phyloP scores from a whole-genome alignment of 2,888 invertebrate genomes.

The Panzeria rudis region DNA sequence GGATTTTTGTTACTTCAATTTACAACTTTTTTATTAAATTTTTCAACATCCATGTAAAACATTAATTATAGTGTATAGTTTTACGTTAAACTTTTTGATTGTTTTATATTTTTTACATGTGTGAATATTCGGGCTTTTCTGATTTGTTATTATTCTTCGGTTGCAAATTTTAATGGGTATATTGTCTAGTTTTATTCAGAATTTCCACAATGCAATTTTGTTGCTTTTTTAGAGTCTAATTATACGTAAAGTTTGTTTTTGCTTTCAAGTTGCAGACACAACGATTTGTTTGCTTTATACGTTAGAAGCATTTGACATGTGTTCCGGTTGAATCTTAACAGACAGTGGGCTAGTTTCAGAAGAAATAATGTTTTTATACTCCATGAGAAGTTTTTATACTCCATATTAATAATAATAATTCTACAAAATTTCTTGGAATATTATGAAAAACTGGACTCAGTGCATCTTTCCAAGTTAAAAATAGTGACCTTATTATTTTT shows the following conservation, averaged over 20 bases:
- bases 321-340: conserved; percentile 49
- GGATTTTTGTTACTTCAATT: conserved; percentile 20
- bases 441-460: too few relatives aligned
- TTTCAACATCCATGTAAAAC: conserved; percentile 50
- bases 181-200: conserved; percentile 43
- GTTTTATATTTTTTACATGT: conserved; percentile 18
- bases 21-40: background rate
- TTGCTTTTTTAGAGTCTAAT: conserved; percentile 52
- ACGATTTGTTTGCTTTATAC: conserved; percentile 44
- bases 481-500: too few relatives aligned
- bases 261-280: conserved; percentile 36
- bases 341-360: conserved; percentile 16
- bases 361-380: background rate
- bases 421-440: too few relatives aligned
- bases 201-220: conserved; percentile 12
- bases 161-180: background rate
- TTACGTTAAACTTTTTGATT: conserved; percentile 3
- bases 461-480: too few relatives aligned
- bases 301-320: conserved; percentile 52
- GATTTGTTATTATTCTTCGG: conserved; percentile 20
- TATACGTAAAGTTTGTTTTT: conserved; percentile 41
- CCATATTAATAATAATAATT: too few relatives aligned
- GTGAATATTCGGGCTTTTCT: conserved; percentile 52
- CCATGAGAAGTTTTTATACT: too few relatives aligned
- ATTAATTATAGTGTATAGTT: conserved; percentile 64